Evolutionary conservation across 2,797 vertebrate species (phyloP).

Genomic region (Semotilus atromaculatus): DNA sequence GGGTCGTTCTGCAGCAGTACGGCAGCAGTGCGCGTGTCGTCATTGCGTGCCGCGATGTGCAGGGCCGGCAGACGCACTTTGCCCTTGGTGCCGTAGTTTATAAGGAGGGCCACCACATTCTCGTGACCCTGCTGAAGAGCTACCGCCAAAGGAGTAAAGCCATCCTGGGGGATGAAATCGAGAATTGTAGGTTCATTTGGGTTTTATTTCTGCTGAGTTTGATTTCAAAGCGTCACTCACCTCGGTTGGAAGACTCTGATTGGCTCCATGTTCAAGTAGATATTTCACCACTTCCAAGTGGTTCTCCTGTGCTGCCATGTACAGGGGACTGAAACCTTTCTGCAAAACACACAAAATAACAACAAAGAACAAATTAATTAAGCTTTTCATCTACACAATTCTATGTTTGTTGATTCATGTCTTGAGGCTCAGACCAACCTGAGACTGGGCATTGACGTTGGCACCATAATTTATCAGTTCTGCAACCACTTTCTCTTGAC

Average conservation of each 20-base stretch:
- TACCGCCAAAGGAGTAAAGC: conserved; percentile 93
- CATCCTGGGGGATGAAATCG: conserved; percentile 79
- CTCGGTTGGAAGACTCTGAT: conserved; percentile 96
- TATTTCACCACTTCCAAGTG: conserved; percentile 97
- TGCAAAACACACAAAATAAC: conserved; percentile 67
- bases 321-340: conserved; percentile 98
- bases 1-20: conserved; percentile 97
- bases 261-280: conserved; percentile 94
- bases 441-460: conserved; percentile 96
- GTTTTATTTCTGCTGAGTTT: not conserved
- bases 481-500: conserved; percentile 93
- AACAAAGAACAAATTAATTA: not conserved
- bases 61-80: conserved; percentile 93
- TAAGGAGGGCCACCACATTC: conserved; percentile 93
- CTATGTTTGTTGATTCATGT: not conserved
- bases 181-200: not conserved
- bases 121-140: conserved; percentile 96
- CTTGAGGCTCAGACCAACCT: conserved; percentile 77
- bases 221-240: conserved; percentile 68
- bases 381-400: not conserved
- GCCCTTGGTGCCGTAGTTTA: conserved; percentile 94
- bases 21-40: conserved; percentile 92
- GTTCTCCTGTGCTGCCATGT: conserved; percentile 98
- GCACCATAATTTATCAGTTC: conserved; percentile 93
- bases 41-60: conserved; percentile 94